phyloP scores from a whole-genome alignment of 2,797 vertebrate species.

The Sparus aurata region DNA sequence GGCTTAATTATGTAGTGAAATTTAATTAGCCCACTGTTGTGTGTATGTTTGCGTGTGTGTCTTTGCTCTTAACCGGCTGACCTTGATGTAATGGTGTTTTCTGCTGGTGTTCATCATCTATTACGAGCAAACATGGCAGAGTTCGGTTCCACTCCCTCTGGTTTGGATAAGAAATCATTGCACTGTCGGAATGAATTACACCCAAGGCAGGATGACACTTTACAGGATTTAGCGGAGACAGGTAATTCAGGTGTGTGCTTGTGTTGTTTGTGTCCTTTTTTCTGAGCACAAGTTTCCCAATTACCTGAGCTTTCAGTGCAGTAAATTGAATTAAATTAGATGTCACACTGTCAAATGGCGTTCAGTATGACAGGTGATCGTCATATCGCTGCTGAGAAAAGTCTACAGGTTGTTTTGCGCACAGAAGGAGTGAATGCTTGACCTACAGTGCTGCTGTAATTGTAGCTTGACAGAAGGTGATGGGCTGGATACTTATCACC shows the following conservation, averaged over 20 bases:
- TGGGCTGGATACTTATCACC: no score
- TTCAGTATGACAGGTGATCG: slow-evolving; percentile 21
- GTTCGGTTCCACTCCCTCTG: slow-evolving; percentile 27
- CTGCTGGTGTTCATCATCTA: slow-evolving; percentile 60
- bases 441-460: slow-evolving; percentile 18
- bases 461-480: not conserved
- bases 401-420: slow-evolving; percentile 25
- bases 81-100: slow-evolving; percentile 53
- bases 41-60: slow-evolving; percentile 29
- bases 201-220: not conserved
- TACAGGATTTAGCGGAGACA: slow-evolving; percentile 7
- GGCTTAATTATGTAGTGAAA: slow-evolving; percentile 77
- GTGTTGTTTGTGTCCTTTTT: slow-evolving; percentile 14
- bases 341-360: not conserved
- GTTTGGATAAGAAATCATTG: slow-evolving; percentile 39
- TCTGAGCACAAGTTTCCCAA: not conserved
- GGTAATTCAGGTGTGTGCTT: slow-evolving; percentile 8
- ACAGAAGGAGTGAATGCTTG: slow-evolving; percentile 26
- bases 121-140: slow-evolving; percentile 44
- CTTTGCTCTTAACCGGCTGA: slow-evolving; percentile 51
- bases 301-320: slow-evolving; percentile 17
- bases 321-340: slow-evolving; percentile 2
- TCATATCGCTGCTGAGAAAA: slow-evolving; percentile 12
- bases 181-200: slow-evolving; percentile 41
- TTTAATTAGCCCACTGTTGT: slow-evolving; percentile 72